Evolutionary conservation across 2,113 vertebrate species (phyloP).

Genomic region (Etheostoma cragini): DNA sequence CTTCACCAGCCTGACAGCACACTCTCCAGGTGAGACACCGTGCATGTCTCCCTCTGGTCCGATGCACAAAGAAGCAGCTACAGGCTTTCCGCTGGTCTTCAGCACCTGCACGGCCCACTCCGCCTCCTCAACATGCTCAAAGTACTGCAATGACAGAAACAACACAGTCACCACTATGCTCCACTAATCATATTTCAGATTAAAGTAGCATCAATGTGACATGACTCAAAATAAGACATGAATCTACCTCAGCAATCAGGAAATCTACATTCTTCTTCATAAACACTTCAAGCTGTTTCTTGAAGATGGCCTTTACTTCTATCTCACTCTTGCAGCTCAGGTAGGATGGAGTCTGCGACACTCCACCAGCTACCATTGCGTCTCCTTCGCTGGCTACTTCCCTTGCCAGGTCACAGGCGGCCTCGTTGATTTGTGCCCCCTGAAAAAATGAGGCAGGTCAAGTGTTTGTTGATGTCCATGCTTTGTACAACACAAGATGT

Average conservation of each 20-base stretch:
- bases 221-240: neutral
- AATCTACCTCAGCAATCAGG: constrained; percentile 91
- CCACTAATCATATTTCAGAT: neutral
- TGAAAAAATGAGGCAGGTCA: neutral
- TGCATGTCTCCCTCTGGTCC: constrained; percentile 95
- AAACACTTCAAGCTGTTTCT: constrained; percentile 93
- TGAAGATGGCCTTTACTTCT: constrained; percentile 91
- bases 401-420: constrained; percentile 93
- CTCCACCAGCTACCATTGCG: constrained; percentile 94
- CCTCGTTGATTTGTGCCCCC: constrained; percentile 94
- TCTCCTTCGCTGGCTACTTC: constrained; percentile 93
- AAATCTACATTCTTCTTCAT: constrained; percentile 95
- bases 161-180: neutral
- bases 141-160: constrained; percentile 86
- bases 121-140: constrained; percentile 97
- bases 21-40: constrained; percentile 89
- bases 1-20: constrained; percentile 91
- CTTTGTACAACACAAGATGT: neutral
- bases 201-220: neutral
- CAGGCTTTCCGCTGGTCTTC: constrained; percentile 89
- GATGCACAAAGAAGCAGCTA: constrained; percentile 94
- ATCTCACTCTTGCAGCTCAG: constrained; percentile 93
- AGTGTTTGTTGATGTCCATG: neutral
- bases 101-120: constrained; percentile 94
- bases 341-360: constrained; percentile 96